These are phyloP conservation scores for Actinia equina DNA, from an alignment of 64 coral and sea anemone species.

Conservation along the genomic window DNA sequence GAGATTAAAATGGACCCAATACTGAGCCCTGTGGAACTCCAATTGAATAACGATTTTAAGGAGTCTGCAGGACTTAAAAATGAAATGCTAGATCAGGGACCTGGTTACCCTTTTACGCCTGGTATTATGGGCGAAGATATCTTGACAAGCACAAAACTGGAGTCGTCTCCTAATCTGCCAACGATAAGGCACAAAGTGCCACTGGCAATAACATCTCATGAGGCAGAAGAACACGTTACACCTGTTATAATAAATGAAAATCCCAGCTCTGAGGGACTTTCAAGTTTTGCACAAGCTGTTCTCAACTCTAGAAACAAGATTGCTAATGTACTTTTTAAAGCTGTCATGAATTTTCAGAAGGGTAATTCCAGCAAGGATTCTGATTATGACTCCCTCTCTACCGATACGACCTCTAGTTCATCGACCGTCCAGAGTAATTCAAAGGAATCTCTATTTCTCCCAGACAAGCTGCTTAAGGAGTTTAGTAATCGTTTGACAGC, in stretches of 20 bases:
- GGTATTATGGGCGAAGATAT: not conserved
- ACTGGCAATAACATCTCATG: not conserved
- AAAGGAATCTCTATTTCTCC: not conserved
- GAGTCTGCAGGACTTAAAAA: not conserved
- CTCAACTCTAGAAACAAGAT: slow-evolving; percentile 19
- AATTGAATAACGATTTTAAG: not conserved
- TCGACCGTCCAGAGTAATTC: not conserved
- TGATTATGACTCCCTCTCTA: not conserved
- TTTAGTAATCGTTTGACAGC: slow-evolving; percentile 10
- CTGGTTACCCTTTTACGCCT: not conserved
- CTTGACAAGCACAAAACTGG: not conserved
- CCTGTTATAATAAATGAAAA: not conserved
- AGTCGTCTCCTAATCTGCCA: not conserved
- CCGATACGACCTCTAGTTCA: not conserved
- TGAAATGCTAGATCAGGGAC: not conserved
- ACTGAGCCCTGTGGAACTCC: slow-evolving; percentile 17
- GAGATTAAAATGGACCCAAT: slow-evolving; percentile 4
- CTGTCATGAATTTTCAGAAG: not conserved
- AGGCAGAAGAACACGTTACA: not conserved
- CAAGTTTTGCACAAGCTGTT: slow-evolving; percentile 17
- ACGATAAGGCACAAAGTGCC: not conserved
- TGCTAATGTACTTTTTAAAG: slow-evolving; percentile 12
- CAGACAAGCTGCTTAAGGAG: slow-evolving; percentile 21
- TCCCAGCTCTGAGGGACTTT: not conserved
- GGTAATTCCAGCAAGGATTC: not conserved